These are phyloP conservation scores for Eubasilissa regina DNA, from an alignment of 1,140 invertebrate species.

Conservation along the genomic window DNA sequence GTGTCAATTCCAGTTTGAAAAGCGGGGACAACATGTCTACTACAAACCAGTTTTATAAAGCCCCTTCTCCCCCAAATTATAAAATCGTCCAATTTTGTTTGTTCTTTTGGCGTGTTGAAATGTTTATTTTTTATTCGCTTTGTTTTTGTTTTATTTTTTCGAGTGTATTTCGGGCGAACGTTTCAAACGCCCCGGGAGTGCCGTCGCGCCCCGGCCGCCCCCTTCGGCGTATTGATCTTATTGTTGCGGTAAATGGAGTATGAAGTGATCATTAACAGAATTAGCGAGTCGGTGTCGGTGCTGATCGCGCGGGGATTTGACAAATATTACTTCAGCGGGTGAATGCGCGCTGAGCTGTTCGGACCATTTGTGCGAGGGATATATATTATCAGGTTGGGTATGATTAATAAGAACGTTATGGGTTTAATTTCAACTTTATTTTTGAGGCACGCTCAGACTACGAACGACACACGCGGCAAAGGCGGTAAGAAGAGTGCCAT, in stretches of 20 bases:
- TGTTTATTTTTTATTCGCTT: constrained; percentile 55
- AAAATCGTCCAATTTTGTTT: constrained; percentile 61
- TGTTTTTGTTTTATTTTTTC: constrained; percentile 47
- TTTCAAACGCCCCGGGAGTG: constrained; percentile 42
- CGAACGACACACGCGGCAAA: too few relatives aligned
- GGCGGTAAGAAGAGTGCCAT: too few relatives aligned
- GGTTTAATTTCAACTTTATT: too few relatives aligned
- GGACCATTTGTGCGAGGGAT: not conserved
- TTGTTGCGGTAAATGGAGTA: not conserved
- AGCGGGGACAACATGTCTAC: constrained; percentile 60
- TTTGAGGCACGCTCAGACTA: too few relatives aligned
- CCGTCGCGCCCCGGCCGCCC: not conserved
- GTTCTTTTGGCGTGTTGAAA: constrained; percentile 61
- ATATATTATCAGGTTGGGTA: too few relatives aligned
- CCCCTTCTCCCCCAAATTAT: constrained; percentile 60
- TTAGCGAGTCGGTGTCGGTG: constrained; percentile 17
- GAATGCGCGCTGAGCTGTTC: not conserved
- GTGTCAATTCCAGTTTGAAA: constrained; percentile 61
- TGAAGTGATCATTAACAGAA: constrained; percentile 16
- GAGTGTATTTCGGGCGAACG: constrained; percentile 44
- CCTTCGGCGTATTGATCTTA: not conserved
- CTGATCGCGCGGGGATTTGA: constrained; percentile 16
- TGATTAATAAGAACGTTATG: too few relatives aligned
- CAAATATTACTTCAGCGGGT: constrained; percentile 7
- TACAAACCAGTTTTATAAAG: constrained; percentile 61